Evolutionary conservation across 2,113 vertebrate genomes (phyloP), one percentile per base, ranked within the genome.

Genomic region (Pseudopodoces humilis): DNA sequence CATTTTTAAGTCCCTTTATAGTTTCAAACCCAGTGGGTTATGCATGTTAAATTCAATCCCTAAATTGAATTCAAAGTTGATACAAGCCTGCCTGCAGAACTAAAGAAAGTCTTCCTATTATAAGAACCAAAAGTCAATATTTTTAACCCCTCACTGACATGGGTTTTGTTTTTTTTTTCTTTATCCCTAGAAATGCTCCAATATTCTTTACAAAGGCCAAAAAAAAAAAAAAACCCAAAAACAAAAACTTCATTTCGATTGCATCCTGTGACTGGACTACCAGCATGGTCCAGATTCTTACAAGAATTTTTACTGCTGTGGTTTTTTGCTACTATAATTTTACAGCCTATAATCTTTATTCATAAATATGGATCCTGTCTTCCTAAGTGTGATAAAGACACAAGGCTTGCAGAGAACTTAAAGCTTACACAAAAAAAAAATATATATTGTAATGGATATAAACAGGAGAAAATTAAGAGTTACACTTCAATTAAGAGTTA

Each of bases 1-100:
- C 96, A 96, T 96, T 95, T 96, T 95, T 96, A 95, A 96, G 94
- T 96, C 95, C 91, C 92, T 97, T 97, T 97, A 97, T 97, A 93
- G 90, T 92, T 97, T 92, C 92, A 95, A 91, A 91, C 92, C 78
- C 88, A 96, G 92, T 96, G 83, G 92, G 91, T 96, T 97, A 96
- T 12, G 9, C 83, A 86, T 96, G 83, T 94, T 97, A 90, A 94
- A 94, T 85, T 95, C 94, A 95, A 92, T 94, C 83, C 92, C 91
- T 94, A 97, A 95, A 96, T 87, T 96, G 92, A 96, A 97, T 97
- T 97, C 90, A 92, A 95, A 91, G 84, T 95, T 95, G 94, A 93
- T 95, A 88, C 0, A 15, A 95, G 92, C 65, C 89, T 94, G 65
- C 67, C 92, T 91, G 60, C 39, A 95, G 95, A 97, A 95, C 86